Evolutionary conservation across 92 coral and sea anemone genomes (phyloP), one percentile per base, ranked within the genome.

Genomic region (Siderastrea radians): DNA sequence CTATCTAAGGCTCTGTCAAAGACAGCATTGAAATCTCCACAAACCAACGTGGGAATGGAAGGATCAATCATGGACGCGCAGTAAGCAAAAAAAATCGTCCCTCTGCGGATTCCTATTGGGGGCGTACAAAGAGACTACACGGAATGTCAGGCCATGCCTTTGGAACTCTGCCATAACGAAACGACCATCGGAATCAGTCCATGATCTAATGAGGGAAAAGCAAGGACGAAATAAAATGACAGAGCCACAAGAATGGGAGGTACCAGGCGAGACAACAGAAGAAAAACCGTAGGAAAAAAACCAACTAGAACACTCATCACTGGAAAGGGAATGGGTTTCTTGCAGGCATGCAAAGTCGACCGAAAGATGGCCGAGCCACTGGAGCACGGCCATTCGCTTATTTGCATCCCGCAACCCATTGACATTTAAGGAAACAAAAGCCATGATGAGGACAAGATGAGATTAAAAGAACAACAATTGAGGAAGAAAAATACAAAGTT

Each of bases 11-110:
- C 0, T 0, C 59, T 45, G 10, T 80, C 53, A 10, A 82, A 38
- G 15, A 70, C 87, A 0, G 52, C 13, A n/a, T 82, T 82, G 2
- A 82, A 81, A 0, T 81, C 65, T 3, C 86, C 77, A 50, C 86
- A 82, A 2, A 82, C 1, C 1, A 82, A 0, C 0, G 88, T 84
- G 1, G 79, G 88, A 1, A 59, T 15, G 1, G 72, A 15, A 0
- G 59, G 88, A 6, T 72, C 88, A 16, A 84, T 9, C 1, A 0
- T 0, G 5, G 26, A 7, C 0, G 10, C 3, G 38, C 7, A 12
- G 1, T 0, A 10, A 0, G 5, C 11, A 15, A 43, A 13, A 5
- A n/a, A 72, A 74, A 1, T 1, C 19, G 7, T 84, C 77, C 3
- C 88, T 7, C 2, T 58, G 72, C 0, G 69, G 87, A 5, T 83